Base-by-base conservation (phyloP, 2,888 invertebrate genomes). In the Ectemnius lituratus region DNA sequence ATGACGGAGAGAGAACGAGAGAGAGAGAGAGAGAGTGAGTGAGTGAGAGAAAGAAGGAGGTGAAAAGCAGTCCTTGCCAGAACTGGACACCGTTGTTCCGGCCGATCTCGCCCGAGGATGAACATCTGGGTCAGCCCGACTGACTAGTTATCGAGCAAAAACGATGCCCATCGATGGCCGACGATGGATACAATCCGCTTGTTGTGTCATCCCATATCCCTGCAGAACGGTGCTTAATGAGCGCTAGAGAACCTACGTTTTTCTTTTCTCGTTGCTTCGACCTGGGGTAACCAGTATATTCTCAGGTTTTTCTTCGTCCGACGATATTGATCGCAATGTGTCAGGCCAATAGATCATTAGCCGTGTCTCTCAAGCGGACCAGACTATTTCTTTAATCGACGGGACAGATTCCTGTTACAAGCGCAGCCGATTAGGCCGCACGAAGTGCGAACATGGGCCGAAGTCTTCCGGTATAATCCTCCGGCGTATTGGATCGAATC, bases 91-190 rank as follows among this genome's bases (percentile, higher is more conserved):
- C 70, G 67, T 63, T 67, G 69, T 66, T 67, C 60, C 67, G 60
- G 64, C 23, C 20, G 58, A 37, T 18, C 20, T 5, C 61, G 67
- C 56, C 61, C 72, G 62, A 68, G 56, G 73, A 82, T 65, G 70
- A 70, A 65, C 68, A 75, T 77, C 77, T 82, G 77, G 79, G 72
- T 72, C 75, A 75, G 23, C 46, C 45, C 18, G 62, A 8, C 28
- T 23, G 61, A 67, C 68, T 63, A 49, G 45, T 70, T 60, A 49
- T 49, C 67, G 47, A 11, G 64, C 37, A 70, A 75, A 75, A 75
- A 79, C 76, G 23, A 49, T 18, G 47, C 49, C 8, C n/a, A 49
- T n/a, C 13, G 57, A 60, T 68, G 37, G 74, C 67, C 69, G 69
- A 20, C 56, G 37, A 37, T 37, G 8, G 62, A 67, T 49, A 20